Evolutionary conservation across 2,113 vertebrate species (phyloP), one percentile per base, ranked within the genome.

Genomic region (Brienomyrus longianalis): DNA sequence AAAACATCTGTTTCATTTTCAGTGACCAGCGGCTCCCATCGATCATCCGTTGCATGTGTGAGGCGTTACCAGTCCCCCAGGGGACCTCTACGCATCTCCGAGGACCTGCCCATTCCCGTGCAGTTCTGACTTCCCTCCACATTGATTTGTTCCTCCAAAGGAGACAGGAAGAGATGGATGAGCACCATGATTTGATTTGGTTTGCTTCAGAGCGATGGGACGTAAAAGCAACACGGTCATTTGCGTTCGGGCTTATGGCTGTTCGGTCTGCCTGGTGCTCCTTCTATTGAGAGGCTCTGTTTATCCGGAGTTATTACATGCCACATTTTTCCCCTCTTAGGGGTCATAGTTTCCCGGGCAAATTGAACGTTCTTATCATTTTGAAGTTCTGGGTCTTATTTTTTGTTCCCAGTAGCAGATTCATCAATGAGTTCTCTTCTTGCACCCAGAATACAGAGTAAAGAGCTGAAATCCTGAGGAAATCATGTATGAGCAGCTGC

Each of bases 1-100:
- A 90, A 94, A 94, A 94, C 95, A 95, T 94, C 95, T 95, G 94
- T 92, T 95, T 93, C 89, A 91, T 95, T 95, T 94, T 93, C 94
- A 93, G 92, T 92, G 93, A 92, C 92, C 92, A 35, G 88, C 92
- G 92, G 92, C 93, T 94, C 93, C 51, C 93, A 93, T 94, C 91
- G 90, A 94, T 94, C 93, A 93, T 86, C 91, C 87, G 87, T 93
- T 91, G 54, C 91, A 27, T 91, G 91, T 92, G 89, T 35, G 62
- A 70, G 89, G 92, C 93, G 93, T 91, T 92, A 93, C 95, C 93
- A 95, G 94, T 94, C 94, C 91, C 93, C 91, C 90, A 89, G 91
- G 91, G 94, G 93, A 93, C 90, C 90, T 91, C 93, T 89, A 92
- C 35, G 54, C 91, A 80, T n/a, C 74, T 43, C 74, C 5, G 3